Evolutionary conservation across 2,797 vertebrate genomes (phyloP).

Genomic region (Telmatherina bonti): DNA sequence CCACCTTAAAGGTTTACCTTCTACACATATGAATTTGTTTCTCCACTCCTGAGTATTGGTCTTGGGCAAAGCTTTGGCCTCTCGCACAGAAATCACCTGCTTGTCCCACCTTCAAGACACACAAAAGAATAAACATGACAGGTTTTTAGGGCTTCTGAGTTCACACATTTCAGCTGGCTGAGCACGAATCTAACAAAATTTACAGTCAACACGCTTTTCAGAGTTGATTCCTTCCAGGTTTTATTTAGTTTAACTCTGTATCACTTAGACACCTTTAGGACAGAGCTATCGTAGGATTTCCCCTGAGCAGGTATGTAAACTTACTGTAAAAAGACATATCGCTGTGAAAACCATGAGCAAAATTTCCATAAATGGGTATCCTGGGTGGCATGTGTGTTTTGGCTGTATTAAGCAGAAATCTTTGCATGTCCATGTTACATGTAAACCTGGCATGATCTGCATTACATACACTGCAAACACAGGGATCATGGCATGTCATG

Average conservation of each 20-base stretch:
- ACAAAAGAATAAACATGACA: background rate
- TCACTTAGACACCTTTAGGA: background rate
- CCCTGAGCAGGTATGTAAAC: background rate
- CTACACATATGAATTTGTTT: conserved; percentile 95
- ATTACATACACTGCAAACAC: conserved; percentile 52
- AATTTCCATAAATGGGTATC: background rate
- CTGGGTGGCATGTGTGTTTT: background rate
- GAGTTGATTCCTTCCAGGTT: background rate
- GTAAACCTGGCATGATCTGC: conserved; percentile 11
- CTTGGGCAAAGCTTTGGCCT: conserved; percentile 89
- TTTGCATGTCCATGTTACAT: background rate
- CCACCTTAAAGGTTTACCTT: conserved; percentile 84
- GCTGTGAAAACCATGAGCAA: background rate
- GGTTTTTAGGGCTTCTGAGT: background rate
- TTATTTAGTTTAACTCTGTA: background rate
- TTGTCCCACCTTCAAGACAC: conserved; percentile 87
- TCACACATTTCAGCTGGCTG: background rate
- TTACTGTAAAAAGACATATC: background rate
- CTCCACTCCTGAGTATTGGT: conserved; percentile 87
- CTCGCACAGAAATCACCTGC: conserved; percentile 92
- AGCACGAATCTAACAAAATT: background rate
- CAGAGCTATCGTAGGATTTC: background rate
- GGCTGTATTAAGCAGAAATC: background rate
- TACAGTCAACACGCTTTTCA: background rate
- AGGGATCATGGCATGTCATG: conserved; percentile 53